phyloP scores from a whole-genome alignment of 2,113 vertebrate species.

The Paraplagusia blochii region DNA sequence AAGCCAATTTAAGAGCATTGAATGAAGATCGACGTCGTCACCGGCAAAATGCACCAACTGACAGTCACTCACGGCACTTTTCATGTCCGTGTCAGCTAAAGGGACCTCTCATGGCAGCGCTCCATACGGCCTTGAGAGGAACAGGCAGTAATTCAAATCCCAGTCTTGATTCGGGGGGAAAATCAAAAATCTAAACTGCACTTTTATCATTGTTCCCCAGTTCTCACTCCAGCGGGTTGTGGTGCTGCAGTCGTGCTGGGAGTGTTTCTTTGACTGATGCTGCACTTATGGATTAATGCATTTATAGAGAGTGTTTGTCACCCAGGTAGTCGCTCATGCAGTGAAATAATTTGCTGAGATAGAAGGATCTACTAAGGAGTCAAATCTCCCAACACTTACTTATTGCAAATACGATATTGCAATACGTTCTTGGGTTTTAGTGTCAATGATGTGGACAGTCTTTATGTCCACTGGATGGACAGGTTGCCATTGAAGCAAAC shows the following conservation, averaged over 20 bases:
- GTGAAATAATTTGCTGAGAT: conserved; percentile 30
- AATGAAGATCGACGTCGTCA: conserved; percentile 69
- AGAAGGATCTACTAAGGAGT: neutral
- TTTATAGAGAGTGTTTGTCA: conserved; percentile 17
- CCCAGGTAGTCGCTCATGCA: conserved; percentile 32
- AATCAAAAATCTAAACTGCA: conserved; percentile 38
- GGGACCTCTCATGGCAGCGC: conserved; percentile 36
- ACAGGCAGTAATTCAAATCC: conserved; percentile 26
- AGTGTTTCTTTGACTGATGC: conserved; percentile 42
- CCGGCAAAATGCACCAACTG: conserved; percentile 55
- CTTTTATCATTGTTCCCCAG: conserved; percentile 36
- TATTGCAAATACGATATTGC: too few relatives aligned
- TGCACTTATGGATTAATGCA: conserved; percentile 19
- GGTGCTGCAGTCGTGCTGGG: conserved; percentile 17
- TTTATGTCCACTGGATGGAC: too few relatives aligned
- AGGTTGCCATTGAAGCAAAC: too few relatives aligned
- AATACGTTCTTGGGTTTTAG: too few relatives aligned
- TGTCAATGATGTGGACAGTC: too few relatives aligned
- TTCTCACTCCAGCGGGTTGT: conserved; percentile 25
- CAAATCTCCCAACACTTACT: too few relatives aligned
- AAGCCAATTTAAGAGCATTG: conserved; percentile 61
- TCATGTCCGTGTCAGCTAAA: conserved; percentile 50
- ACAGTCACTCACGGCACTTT: conserved; percentile 53
- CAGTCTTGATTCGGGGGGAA: conserved; percentile 21
- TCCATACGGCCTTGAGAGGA: conserved; percentile 34